Percentiles rank a stretch among this genome's conserved stretches.
phyloP scores from a whole-genome alignment of 1,140 invertebrate species.

The Drosophila jambulina region DNA sequence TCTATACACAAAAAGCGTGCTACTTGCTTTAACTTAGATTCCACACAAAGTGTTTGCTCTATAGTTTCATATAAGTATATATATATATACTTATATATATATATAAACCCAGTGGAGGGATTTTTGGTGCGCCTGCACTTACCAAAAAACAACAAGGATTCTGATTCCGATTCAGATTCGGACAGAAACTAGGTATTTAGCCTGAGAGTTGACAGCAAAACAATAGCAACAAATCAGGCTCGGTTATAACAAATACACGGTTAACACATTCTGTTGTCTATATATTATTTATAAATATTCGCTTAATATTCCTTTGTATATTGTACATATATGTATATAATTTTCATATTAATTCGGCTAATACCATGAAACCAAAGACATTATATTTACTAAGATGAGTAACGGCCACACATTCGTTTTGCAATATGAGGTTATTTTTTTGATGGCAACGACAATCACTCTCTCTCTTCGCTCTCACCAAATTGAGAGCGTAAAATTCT shows the following conservation, averaged over 20 bases:
- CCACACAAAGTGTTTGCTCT: constrained; percentile 42
- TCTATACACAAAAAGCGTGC: constrained; percentile 80
- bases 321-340: background rate
- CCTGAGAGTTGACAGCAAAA: constrained; percentile 35
- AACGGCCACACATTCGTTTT: too few relatives aligned
- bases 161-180: background rate
- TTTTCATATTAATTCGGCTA: constrained; percentile 17
- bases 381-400: too few relatives aligned
- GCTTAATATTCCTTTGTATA: constrained; percentile 12
- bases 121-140: constrained; percentile 69
- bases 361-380: too few relatives aligned
- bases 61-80: constrained; percentile 31
- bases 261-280: constrained; percentile 54
- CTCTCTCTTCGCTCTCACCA: too few relatives aligned
- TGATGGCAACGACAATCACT: too few relatives aligned
- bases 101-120: constrained; percentile 65
- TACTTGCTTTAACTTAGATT: constrained; percentile 61
- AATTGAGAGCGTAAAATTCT: too few relatives aligned
- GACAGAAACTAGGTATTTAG: constrained; percentile 20
- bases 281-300: constrained; percentile 34
- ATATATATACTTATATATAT: background rate
- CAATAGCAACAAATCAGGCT: constrained; percentile 25
- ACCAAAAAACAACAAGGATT: constrained; percentile 43
- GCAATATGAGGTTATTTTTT: too few relatives aligned
- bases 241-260: constrained; percentile 63